Evolutionary conservation across 2,113 vertebrate genomes (phyloP).

Genomic region (Rhombomys opimus): DNA sequence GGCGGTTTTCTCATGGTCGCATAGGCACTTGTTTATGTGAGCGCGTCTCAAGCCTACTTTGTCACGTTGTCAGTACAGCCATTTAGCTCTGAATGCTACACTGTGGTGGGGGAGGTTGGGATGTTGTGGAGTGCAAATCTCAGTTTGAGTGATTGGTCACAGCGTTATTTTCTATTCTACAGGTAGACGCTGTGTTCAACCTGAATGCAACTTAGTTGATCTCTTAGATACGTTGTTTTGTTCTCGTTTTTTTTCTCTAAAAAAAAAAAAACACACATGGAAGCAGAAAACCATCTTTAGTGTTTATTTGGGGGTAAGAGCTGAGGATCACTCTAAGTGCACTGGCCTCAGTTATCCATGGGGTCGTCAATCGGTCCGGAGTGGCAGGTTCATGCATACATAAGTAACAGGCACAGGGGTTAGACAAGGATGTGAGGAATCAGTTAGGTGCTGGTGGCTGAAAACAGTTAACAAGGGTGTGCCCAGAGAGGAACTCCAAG

Average conservation of each 20-base stretch:
- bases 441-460: neutral
- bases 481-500: neutral
- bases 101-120: neutral
- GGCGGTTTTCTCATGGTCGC: neutral
- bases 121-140: constrained; percentile 11
- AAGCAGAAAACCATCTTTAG: neutral
- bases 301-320: neutral
- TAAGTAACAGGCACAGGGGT: neutral
- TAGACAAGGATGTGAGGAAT: neutral
- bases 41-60: neutral
- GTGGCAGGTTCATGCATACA: neutral
- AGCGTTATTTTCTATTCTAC: neutral
- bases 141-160: neutral
- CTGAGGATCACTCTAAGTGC: neutral
- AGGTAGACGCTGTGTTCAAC: neutral
- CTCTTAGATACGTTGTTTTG: neutral
- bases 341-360: neutral
- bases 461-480: neutral
- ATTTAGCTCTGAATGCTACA: neutral
- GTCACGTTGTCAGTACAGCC: neutral
- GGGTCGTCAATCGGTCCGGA: neutral
- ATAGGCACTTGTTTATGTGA: neutral
- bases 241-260: constrained; percentile 15
- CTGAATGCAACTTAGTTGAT: neutral
- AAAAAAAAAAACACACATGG: neutral